Evolutionary conservation across 2,888 invertebrate genomes (phyloP).

Genomic region (Plutella xylostella): DNA sequence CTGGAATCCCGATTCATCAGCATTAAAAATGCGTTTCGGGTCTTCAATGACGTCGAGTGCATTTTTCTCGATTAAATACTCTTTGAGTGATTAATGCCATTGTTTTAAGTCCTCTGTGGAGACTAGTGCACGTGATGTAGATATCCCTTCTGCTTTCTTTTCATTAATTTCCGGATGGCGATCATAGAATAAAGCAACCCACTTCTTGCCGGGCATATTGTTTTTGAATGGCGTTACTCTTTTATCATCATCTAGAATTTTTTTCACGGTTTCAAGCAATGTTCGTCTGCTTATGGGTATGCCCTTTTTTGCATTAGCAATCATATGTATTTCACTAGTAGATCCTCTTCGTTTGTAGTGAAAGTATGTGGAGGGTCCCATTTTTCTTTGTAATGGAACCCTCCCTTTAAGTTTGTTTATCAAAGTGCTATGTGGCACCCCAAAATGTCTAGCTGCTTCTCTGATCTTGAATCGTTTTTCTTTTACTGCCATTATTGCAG

Average conservation of each 20-base stretch:
- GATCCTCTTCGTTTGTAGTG: conserved; percentile 1
- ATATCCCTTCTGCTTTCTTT: conserved; percentile 1
- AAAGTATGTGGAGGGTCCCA: conserved; percentile 9
- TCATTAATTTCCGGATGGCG: conserved; percentile 3
- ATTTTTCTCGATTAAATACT: conserved; percentile 9
- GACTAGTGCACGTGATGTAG: conserved; percentile 8
- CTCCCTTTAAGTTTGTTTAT: conserved; percentile 8
- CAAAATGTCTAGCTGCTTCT: conserved; percentile 8
- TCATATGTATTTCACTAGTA: conserved; percentile 4
- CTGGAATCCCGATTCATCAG: conserved; percentile 10
- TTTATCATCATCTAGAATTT: conserved; percentile 6
- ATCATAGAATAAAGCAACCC: neutral
- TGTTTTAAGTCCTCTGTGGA: conserved; percentile 7
- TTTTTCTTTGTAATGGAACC: conserved; percentile 7
- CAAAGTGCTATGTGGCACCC: conserved; percentile 7
- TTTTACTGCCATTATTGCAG: conserved; percentile 8
- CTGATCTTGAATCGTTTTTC: conserved; percentile 9
- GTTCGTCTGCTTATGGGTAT: conserved; percentile 8
- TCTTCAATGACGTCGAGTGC: conserved; percentile 8
- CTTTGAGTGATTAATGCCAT: conserved; percentile 9
- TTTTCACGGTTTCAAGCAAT: conserved; percentile 8
- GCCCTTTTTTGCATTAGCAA: conserved; percentile 10
- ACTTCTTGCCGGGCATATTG: conserved; percentile 1
- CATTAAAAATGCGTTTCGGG: conserved; percentile 7
- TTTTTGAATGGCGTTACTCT: conserved; percentile 9